Evolutionary conservation across 2,888 invertebrate genomes (phyloP).

Genomic region (Steinernema hermaphroditum): DNA sequence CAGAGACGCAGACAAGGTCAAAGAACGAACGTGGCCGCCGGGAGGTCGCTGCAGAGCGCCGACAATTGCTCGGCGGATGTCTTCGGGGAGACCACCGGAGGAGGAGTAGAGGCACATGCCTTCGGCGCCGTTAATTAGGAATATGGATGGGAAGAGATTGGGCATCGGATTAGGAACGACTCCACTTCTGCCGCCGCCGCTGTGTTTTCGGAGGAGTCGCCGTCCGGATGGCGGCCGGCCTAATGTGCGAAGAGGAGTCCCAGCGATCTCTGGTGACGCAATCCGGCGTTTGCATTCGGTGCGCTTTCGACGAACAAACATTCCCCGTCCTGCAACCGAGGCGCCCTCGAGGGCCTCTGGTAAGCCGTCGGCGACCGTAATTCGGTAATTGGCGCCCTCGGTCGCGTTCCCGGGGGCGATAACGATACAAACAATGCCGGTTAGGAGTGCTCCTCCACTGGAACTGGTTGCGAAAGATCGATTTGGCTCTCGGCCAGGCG

Average conservation of each 20-base stretch:
- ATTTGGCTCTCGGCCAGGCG: conserved; percentile 13
- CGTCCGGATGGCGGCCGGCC: too few species aligned
- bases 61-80: background rate
- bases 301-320: conserved; percentile 1
- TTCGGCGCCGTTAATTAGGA: background rate
- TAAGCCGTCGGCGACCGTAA: background rate
- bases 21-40: background rate
- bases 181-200: background rate
- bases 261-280: conserved; percentile 5
- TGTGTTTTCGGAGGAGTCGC: background rate
- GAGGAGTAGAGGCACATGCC: background rate
- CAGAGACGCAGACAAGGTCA: conserved; percentile 31
- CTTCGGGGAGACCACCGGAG: background rate
- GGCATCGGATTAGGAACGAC: background rate
- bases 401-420: too few species aligned
- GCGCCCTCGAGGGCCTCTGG: too few species aligned
- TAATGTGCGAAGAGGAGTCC: background rate
- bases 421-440: conserved; percentile 14
- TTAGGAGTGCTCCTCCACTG: background rate
- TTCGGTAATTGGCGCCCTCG: conserved; percentile 15
- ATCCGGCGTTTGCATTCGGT: conserved; percentile 21
- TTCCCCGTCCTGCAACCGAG: background rate
- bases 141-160: background rate
- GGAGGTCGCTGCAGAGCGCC: background rate
- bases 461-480: conserved; percentile 15